phyloP scores from a whole-genome alignment of 2,113 vertebrate species.

The Seriola rivoliana region DNA sequence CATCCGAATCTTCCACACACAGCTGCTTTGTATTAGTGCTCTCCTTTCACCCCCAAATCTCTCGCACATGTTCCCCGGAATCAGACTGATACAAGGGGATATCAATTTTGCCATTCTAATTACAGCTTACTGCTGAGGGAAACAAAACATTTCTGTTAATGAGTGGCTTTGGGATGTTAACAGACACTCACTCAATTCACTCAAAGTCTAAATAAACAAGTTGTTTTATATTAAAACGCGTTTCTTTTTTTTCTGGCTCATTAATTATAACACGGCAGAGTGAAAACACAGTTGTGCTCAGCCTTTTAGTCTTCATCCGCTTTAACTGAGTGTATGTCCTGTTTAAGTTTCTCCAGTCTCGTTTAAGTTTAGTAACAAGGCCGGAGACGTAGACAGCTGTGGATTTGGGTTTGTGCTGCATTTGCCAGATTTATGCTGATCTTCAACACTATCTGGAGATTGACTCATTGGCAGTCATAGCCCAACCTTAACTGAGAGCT shows the following conservation, averaged over 20 bases:
- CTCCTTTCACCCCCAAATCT: constrained; percentile 81
- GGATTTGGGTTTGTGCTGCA: constrained; percentile 40
- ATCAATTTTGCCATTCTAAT: constrained; percentile 86
- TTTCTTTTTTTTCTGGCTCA: constrained; percentile 53
- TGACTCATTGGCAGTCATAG: constrained; percentile 62
- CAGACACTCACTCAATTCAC: constrained; percentile 42
- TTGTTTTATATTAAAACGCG: constrained; percentile 57
- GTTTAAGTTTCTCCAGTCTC: constrained; percentile 2
- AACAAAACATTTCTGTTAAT: constrained; percentile 80
- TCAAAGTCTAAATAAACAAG: constrained; percentile 58
- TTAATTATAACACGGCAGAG: constrained; percentile 50
- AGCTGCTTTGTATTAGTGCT: constrained; percentile 83
- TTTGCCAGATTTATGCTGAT: constrained; percentile 61
- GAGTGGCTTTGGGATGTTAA: constrained; percentile 70
- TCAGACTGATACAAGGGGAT: constrained; percentile 83
- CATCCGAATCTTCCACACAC: constrained; percentile 75
- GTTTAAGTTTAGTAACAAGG: constrained; percentile 27
- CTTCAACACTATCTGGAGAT: constrained; percentile 56
- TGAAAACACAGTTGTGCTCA: constrained; percentile 13
- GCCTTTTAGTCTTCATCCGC: constrained; percentile 13
- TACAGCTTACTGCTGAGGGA: constrained; percentile 74
- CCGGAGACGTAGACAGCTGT: constrained; percentile 50
- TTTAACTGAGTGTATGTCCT: background rate
- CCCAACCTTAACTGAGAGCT: constrained; percentile 39
- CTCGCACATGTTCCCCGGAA: constrained; percentile 83